Evolutionary conservation across 2,797 vertebrate species (phyloP).

Genomic region (Sternarchorhynchus goeldii): DNA sequence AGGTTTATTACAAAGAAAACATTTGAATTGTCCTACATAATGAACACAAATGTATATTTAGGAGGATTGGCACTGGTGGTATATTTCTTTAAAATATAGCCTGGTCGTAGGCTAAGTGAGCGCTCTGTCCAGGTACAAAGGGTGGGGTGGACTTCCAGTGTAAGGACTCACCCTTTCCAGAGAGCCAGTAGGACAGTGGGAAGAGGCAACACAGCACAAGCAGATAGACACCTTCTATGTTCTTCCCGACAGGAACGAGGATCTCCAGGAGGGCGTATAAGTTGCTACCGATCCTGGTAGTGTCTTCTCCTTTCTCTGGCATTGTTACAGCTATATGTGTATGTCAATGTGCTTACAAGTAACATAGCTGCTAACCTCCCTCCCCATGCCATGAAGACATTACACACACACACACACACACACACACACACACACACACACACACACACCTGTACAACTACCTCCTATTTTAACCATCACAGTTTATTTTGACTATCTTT

Average conservation of each 20-base stretch:
- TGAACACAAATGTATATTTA: no score
- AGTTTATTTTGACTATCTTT: not conserved
- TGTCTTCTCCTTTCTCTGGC: not conserved
- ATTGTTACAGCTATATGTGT: not conserved
- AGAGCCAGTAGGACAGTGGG: conserved; percentile 31
- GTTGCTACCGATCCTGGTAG: not conserved
- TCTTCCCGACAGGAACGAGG: conserved; percentile 4
- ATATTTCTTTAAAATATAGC: no score
- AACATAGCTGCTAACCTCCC: no score
- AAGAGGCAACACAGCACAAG: conserved; percentile 26
- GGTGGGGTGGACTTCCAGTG: no score
- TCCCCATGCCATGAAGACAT: no score
- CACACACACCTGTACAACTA: not conserved
- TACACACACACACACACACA: not conserved
- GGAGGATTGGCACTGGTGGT: no score
- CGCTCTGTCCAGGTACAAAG: no score
- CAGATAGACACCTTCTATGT: conserved; percentile 4
- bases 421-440: not conserved
- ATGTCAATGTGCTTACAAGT: no score
- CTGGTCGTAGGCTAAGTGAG: no score
- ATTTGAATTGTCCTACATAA: no score
- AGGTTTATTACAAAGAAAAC: no score
- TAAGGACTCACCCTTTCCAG: conserved; percentile 25
- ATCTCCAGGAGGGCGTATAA: not conserved
- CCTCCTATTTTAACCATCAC: not conserved